A percentile compares a stretch with the other conserved stretches of the same genome.
Evolutionary conservation across 2,888 invertebrate species (phyloP).

Genomic region (Leptinotarsa haldemani): DNA sequence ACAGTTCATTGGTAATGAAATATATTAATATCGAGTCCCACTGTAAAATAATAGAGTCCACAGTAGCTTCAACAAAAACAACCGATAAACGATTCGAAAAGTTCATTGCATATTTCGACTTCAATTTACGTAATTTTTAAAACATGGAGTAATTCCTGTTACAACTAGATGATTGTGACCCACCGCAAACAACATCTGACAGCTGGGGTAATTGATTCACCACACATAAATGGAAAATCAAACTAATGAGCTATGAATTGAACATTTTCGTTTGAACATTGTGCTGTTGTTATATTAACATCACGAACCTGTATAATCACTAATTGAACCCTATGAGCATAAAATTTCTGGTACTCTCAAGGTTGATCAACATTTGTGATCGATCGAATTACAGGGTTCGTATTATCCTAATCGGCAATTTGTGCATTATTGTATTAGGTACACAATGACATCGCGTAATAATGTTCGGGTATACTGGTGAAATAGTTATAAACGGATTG

Average conservation of each 20-base stretch:
- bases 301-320: slow-evolving; percentile 3
- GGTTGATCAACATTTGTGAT: slow-evolving; percentile 32
- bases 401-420: slow-evolving; percentile 37
- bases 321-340: slow-evolving; percentile 11
- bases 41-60: not conserved
- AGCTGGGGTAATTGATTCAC: not conserved
- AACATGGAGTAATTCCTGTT: not conserved
- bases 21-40: too few relatives aligned
- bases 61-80: not conserved
- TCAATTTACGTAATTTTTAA: not conserved
- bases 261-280: not conserved
- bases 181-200: not conserved
- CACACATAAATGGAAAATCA: slow-evolving; percentile 1
- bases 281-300: slow-evolving; percentile 8
- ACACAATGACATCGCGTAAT: slow-evolving; percentile 28
- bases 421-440: slow-evolving; percentile 37
- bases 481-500: not conserved
- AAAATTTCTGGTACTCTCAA: slow-evolving; percentile 32
- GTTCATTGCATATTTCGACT: not conserved
- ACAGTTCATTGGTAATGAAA: too few relatives aligned
- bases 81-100: not conserved
- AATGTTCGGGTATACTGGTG: slow-evolving; percentile 11
- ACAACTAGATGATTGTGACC: not conserved
- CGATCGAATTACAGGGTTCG: slow-evolving; percentile 35
- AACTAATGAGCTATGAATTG: not conserved